A percentile compares a stretch with the other conserved stretches of the same genome.
Evolutionary conservation across 2,113 vertebrate species (phyloP).

Genomic region (Clupea harengus): DNA sequence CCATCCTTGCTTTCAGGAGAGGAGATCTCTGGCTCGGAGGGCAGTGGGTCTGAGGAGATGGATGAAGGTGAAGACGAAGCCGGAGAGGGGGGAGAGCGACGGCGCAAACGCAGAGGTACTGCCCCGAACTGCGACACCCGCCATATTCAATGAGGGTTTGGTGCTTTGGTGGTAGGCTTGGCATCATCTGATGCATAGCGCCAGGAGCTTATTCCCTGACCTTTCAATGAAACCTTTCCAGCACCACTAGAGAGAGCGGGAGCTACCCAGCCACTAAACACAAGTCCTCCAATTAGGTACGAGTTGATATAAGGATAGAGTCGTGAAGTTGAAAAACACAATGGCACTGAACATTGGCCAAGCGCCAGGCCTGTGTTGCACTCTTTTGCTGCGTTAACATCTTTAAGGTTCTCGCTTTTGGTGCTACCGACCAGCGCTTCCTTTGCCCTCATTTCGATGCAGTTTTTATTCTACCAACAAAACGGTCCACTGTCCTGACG

Average conservation of each 20-base stretch:
- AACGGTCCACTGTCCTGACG: too few relatives aligned
- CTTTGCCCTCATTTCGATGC: too few relatives aligned
- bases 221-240: not conserved
- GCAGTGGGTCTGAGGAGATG: conserved; percentile 88
- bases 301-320: not conserved
- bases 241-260: not conserved
- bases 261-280: not conserved
- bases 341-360: too few relatives aligned
- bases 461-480: too few relatives aligned
- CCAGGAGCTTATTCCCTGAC: not conserved
- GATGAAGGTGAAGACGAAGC: conserved; percentile 87
- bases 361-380: too few relatives aligned
- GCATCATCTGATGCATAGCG: not conserved
- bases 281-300: not conserved
- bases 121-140: too few relatives aligned
- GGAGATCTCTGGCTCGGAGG: conserved; percentile 94
- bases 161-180: not conserved
- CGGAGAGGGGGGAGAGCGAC: conserved; percentile 84
- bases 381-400: too few relatives aligned
- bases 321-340: not conserved
- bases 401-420: too few relatives aligned
- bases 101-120: conserved; percentile 83
- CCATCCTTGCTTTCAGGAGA: conserved; percentile 72
- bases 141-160: too few relatives aligned
- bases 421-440: too few relatives aligned